Conservation (phyloP, 2,888 invertebrate species). For the Carcina quercana region DNA sequence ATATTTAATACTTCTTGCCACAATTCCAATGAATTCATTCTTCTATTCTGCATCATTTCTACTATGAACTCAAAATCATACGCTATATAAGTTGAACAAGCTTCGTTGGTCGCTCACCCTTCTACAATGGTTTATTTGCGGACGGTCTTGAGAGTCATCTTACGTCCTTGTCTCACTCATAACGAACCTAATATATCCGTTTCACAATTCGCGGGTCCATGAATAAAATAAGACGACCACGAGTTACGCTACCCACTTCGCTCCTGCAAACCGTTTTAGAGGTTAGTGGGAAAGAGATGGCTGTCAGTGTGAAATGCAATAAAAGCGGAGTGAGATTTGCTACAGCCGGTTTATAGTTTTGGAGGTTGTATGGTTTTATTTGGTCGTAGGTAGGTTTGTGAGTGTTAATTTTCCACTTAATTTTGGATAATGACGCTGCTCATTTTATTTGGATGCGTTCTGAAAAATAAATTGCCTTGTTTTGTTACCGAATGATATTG, state of each 20-base stretch:
- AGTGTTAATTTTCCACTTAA: slow-evolving; percentile 57
- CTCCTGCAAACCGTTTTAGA: slow-evolving; percentile 23
- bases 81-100: slow-evolving; percentile 53
- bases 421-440: slow-evolving; percentile 39
- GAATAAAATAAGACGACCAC: slow-evolving; percentile 58
- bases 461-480: no score
- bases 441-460: slow-evolving; percentile 22
- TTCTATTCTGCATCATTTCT: slow-evolving; percentile 39
- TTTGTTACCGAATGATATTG: no score
- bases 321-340: slow-evolving; percentile 54
- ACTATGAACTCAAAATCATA: slow-evolving; percentile 36
- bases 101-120: slow-evolving; percentile 54
- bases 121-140: slow-evolving; percentile 48
- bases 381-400: slow-evolving; percentile 32
- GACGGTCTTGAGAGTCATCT: slow-evolving; percentile 38
- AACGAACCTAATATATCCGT: slow-evolving; percentile 36
- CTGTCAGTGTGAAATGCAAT: slow-evolving; percentile 47
- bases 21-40: slow-evolving; percentile 50
- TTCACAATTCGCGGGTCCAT: slow-evolving; percentile 45
- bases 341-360: slow-evolving; percentile 38
- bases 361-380: slow-evolving; percentile 41
- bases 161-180: slow-evolving; percentile 43
- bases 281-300: slow-evolving; percentile 33
- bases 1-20: no score
- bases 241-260: slow-evolving; percentile 43